Evolutionary conservation across 2,888 invertebrate genomes (phyloP), one percentile per base, ranked within the genome.

Genomic region (Ceraclea dissimilis): DNA sequence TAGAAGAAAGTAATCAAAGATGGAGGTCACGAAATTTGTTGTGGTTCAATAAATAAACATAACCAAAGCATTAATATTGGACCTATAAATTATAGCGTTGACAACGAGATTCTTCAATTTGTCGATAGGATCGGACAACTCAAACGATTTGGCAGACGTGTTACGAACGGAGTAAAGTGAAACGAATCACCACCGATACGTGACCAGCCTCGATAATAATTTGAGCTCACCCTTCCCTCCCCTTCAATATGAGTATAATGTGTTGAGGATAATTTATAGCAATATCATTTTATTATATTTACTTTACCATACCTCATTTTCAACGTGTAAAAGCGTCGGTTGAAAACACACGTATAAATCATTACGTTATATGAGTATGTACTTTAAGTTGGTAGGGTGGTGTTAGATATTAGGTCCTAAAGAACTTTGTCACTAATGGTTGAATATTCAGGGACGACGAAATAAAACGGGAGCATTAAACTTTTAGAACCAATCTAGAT

Each of bases 161-260:
- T 49, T 49, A 54, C 48, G 54, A 49, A 54, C 54, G 54, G 18
- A 48, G 33, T 49, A 49, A 54, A 54, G 48, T 54, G 54, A 54
- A 49, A 54, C 33, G 54, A 54, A 54, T 54, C 54, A 54, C 54
- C 53, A 33, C 18, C 39, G 22, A 46, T 16, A 54, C 54, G 54
- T 54, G 54, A 48, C 21, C 49, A 47, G 49, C 21, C 19, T 54
- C 11, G 11, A 6, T 8, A 46, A 19, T 19, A 46, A 46, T 46
- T 46, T 19, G 6, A 19, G 46, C 19, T 19, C 46, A 20, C 46
- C 20, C 18, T 16, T 8, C 17, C 44, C 5, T 31, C 31, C 31
- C 31, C 8, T 39, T 4, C 39, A 13, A 13, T 16, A 13, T n/a
- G n/a, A n/a, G n/a, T n/a, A 39, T 39, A 46, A 46, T 46, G 20